These are phyloP conservation scores for Eudyptes chrysolophus DNA, from an alignment of 2,113 vertebrate species.

Conservation along the genomic window DNA sequence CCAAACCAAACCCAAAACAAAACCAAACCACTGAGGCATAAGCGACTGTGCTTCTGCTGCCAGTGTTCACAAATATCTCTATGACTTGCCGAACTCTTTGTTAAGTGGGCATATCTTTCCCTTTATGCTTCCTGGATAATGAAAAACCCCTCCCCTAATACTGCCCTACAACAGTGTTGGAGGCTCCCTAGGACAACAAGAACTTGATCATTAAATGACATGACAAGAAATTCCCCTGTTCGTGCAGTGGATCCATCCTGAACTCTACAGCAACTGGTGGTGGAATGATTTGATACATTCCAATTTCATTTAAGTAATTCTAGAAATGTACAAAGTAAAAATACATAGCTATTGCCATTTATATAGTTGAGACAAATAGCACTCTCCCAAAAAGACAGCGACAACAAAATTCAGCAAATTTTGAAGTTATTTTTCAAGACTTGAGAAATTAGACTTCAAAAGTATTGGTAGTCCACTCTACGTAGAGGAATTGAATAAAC, in stretches of 20 bases:
- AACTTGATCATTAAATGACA: background rate
- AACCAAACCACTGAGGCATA: background rate
- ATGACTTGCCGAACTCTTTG: background rate
- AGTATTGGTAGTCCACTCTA: background rate
- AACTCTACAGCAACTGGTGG: background rate
- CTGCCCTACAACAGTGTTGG: background rate
- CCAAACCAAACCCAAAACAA: too few species aligned
- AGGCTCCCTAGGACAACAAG: background rate
- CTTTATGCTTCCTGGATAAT: background rate
- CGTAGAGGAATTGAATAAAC: background rate
- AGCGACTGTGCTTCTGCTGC: background rate
- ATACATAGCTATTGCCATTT: background rate
- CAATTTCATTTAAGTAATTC: background rate
- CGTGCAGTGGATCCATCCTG: fast-evolving
- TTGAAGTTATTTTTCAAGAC: background rate
- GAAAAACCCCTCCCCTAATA: background rate
- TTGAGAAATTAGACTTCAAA: background rate
- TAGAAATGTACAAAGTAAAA: background rate
- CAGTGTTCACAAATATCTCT: background rate
- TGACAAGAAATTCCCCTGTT: background rate
- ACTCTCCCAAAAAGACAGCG: background rate
- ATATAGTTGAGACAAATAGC: background rate
- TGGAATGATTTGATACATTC: background rate
- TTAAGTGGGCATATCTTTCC: background rate
- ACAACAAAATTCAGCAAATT: background rate